Evolutionary conservation across 2,888 invertebrate species (phyloP).

Genomic region (Heliothis peltigera): DNA sequence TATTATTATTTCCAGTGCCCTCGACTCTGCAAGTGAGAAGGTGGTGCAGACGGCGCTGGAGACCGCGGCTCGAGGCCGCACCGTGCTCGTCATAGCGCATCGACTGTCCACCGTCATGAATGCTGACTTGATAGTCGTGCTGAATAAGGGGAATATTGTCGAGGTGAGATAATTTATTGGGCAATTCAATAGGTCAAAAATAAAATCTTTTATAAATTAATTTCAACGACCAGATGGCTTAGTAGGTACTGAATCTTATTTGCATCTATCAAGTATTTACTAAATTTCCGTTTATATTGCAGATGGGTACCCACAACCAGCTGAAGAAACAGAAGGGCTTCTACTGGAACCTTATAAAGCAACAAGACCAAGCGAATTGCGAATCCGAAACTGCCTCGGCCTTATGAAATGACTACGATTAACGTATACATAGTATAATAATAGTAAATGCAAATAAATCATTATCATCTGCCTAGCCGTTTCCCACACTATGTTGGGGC

Average conservation of each 20-base stretch:
- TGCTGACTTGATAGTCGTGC: slow-evolving; percentile 97
- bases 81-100: slow-evolving; percentile 98
- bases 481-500: too few species aligned
- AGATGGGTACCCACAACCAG: slow-evolving; percentile 96
- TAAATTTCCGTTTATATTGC: too few species aligned
- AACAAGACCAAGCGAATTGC: slow-evolving; percentile 91
- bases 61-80: slow-evolving; percentile 94
- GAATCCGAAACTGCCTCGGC: slow-evolving; percentile 56
- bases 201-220: too few species aligned
- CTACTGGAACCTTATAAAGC: slow-evolving; percentile 95
- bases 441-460: too few species aligned
- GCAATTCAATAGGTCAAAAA: background rate
- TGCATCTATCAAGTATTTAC: too few species aligned
- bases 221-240: too few species aligned
- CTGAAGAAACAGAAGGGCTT: slow-evolving; percentile 94
- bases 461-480: too few species aligned
- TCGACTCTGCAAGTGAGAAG: slow-evolving; percentile 97
- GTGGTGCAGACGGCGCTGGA: slow-evolving; percentile 97
- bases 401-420: slow-evolving; percentile 65
- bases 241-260: too few species aligned
- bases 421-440: background rate
- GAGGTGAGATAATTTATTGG: slow-evolving; percentile 90
- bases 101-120: slow-evolving; percentile 97
- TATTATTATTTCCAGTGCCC: slow-evolving; percentile 94
- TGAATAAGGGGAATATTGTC: slow-evolving; percentile 95